Evolutionary conservation across 2,888 invertebrate genomes (phyloP).

Genomic region (Pandemis corylana): DNA sequence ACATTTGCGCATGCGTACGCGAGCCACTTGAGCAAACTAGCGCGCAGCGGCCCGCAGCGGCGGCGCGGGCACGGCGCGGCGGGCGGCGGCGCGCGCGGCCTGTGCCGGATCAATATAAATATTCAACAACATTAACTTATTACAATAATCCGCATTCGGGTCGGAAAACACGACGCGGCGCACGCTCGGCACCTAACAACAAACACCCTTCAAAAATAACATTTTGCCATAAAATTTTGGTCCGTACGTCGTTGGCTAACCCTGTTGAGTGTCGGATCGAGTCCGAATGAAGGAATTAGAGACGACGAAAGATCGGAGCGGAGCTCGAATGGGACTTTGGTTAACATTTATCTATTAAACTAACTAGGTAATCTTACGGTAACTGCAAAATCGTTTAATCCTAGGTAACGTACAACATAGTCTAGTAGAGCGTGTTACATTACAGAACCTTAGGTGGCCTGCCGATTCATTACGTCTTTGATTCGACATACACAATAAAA

Average conservation of each 20-base stretch:
- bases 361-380: constrained; percentile 81
- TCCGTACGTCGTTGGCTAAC: constrained; percentile 74
- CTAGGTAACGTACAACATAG: constrained; percentile 51
- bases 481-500: constrained; percentile 31
- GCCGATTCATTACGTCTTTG: constrained; percentile 32
- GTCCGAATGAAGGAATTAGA: constrained; percentile 65
- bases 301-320: constrained; percentile 62
- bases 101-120: constrained; percentile 59
- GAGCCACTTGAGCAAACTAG: constrained; percentile 77
- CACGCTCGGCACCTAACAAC: constrained; percentile 64
- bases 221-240: constrained; percentile 64
- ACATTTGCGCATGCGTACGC: constrained; percentile 70
- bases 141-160: constrained; percentile 50
- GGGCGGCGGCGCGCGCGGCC: constrained; percentile 47
- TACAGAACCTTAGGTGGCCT: constrained; percentile 33
- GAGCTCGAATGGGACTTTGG: constrained; percentile 77
- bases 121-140: constrained; percentile 62
- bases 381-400: constrained; percentile 76
- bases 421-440: constrained; percentile 35
- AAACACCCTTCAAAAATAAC: constrained; percentile 62
- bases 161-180: constrained; percentile 51
- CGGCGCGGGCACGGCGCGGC: constrained; percentile 36
- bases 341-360: constrained; percentile 79
- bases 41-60: constrained; percentile 54
- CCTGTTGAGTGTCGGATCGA: constrained; percentile 68